Evolutionary conservation across 2,888 invertebrate species (phyloP), one percentile per base, ranked within the genome.

Genomic region (Ectropis crepuscularia): DNA sequence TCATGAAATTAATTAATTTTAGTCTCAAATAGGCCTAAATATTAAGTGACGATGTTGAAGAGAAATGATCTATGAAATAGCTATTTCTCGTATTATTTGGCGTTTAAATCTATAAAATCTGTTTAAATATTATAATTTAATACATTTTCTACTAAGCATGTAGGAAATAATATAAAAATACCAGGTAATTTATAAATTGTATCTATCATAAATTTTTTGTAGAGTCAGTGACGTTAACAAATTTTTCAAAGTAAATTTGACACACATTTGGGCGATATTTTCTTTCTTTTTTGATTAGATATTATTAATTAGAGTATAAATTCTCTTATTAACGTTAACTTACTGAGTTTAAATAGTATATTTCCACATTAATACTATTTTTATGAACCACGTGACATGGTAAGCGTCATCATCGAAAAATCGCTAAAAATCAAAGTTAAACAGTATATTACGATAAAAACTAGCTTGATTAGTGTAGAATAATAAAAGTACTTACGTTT

Each of bases 401-500:
- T 46, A 8, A 51, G n/a, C 57, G 42, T 48, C 39, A 36, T n/a
- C 61, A 6, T 10, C 37, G 2, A 55, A 53, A 63, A 67, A 57
- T 42, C 8, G 2, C 0, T 42, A 48, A 71, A 75, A 65, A 46
- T 11, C 2, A 4, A n/a, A 42, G 60, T 63, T 58, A 28, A 6
- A 5, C 0, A 0, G 0, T 11, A 47, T 61, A 61, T 68, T 63
- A 53, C 6, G 11, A 4, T 43, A 63, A 63, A 53, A 16, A 65
- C 16, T 61, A 6, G 2, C 37, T 53, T 57, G 62, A 61, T 63
- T 65, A 59, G 54, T 6, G 63, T 73, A 70, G 74, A 77, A 69
- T 63, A 76, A 66, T 46, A 65, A 45, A 42, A 76, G 28, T 81
- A 90, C 90, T 90, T 68, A 90, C 90, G 70, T 77, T 69, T 72